Base-by-base conservation (phyloP, 1,140 invertebrate species). In the Conus ventricosus region DNA sequence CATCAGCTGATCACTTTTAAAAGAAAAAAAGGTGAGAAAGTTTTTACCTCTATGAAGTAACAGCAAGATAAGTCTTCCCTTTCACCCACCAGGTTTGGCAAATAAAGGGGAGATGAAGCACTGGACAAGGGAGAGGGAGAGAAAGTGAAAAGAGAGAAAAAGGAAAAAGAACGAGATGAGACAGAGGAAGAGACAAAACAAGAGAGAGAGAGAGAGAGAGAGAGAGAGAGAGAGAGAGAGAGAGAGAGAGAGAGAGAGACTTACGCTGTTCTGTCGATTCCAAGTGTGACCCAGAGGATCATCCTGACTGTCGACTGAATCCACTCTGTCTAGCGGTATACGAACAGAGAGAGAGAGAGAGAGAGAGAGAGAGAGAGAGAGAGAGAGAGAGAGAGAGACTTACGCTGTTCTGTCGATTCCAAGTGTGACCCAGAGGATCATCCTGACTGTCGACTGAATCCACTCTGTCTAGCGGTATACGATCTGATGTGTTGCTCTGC, bases 361-460 rank as follows among this genome's bases (percentile, higher is more conserved):
- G 76, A 39, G 7, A 78, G 76, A 78, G 76, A 39, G 76, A 78
- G 76, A 78, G 7, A 78, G 76, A 78, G 7, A 78, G 76, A 78
- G 76, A 39, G 7, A 78, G 76, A 78, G 76, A 86, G 60, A 60
- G 84, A 54, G 10, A 60, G 15, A 6, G 92, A 96, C 96, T 95
- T 96, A 98, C 97, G 91, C 98, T 98, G 95, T 99, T 98, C 95
- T 99, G 98, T 89, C 98, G 94, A 84, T 97, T 97, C 97, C 97
- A 98, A 67, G 92, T 96, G 94, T 91, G 91, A 76, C 95, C 95
- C 20, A 92, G 88, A n/a, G 92, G 90, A 87, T 94, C 94, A 84
- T 95, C 96, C 94, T 97, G 97, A 93, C 97, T 97, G 94, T 99
- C 98, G 57, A 93, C 97, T 75, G 97, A 98, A 95, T 98, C 98